A percentile compares a stretch with the other conserved stretches of the same genome.
Evolutionary conservation across 1,140 invertebrate species (phyloP).

Genomic region (Drosophila kepulauana): DNA sequence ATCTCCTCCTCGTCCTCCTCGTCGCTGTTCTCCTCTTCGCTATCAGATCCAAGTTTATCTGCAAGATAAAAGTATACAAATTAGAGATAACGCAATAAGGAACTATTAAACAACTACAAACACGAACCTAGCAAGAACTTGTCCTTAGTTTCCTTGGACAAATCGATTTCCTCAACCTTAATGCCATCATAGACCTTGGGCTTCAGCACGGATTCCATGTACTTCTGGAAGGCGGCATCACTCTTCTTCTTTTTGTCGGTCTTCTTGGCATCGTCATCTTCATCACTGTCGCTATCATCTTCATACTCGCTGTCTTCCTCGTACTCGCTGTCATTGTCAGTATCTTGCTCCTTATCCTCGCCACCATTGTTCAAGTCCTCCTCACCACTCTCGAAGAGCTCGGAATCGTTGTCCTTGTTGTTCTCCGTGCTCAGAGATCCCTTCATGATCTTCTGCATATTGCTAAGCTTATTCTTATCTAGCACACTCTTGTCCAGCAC

Average conservation of each 20-base stretch:
- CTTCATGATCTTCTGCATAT: constrained; percentile 85
- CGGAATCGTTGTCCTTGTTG: constrained; percentile 71
- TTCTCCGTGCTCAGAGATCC: constrained; percentile 75
- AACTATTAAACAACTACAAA: background rate
- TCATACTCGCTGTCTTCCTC: constrained; percentile 56
- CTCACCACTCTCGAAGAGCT: constrained; percentile 73
- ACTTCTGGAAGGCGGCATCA: constrained; percentile 53
- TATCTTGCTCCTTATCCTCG: constrained; percentile 76
- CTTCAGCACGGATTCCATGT: constrained; percentile 48
- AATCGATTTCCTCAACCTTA: constrained; percentile 74
- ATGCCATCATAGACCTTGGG: constrained; percentile 61
- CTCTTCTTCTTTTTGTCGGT: constrained; percentile 58
- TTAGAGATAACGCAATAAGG: background rate
- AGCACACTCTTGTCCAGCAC: constrained; percentile 75
- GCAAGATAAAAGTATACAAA: background rate
- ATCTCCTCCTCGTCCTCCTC: constrained; percentile 85
- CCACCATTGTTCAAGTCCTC: constrained; percentile 82
- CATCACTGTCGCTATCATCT: constrained; percentile 57
- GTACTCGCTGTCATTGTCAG: constrained; percentile 71
- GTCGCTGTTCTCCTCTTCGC: constrained; percentile 63
- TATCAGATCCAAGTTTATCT: constrained; percentile 69
- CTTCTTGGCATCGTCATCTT: constrained; percentile 50
- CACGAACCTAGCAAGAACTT: constrained; percentile 72
- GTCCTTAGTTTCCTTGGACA: constrained; percentile 84
- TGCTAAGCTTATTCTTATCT: constrained; percentile 66